A percentile compares a stretch with the other conserved stretches of the same genome.
These are phyloP conservation scores for Bombus consobrinus DNA, from an alignment of 1,140 invertebrate species.

Conservation along the genomic window DNA sequence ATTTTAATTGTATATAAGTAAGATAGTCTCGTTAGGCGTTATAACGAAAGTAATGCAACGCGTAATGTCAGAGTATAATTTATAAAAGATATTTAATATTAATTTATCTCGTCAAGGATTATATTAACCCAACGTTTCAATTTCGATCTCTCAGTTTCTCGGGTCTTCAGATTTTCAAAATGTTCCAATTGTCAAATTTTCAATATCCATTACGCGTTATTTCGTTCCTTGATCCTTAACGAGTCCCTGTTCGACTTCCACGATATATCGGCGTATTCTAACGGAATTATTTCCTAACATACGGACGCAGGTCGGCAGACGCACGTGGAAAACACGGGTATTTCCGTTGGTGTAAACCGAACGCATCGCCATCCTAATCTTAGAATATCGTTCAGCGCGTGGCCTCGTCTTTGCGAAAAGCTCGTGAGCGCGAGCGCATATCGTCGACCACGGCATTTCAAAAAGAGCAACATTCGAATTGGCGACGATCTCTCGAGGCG, in stretches of 20 bases:
- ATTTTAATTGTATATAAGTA: background rate
- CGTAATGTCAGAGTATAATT: too few relatives aligned
- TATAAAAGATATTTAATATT: too few relatives aligned
- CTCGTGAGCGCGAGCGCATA: too few relatives aligned
- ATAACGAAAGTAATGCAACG: too few relatives aligned
- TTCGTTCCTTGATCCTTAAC: background rate
- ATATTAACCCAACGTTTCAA: too few relatives aligned
- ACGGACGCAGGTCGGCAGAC: background rate
- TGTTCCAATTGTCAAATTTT: too few relatives aligned
- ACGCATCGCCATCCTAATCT: slow-evolving; percentile 27
- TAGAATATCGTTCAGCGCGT: slow-evolving; percentile 24
- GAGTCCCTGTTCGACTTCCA: background rate
- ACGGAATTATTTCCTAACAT: background rate
- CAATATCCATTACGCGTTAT: too few relatives aligned
- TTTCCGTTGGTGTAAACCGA: slow-evolving; percentile 6
- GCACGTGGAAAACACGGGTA: slow-evolving; percentile 7
- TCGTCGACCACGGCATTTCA: slow-evolving; percentile 28
- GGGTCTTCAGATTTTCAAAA: too few relatives aligned
- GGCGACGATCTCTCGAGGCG: background rate
- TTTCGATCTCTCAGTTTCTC: too few relatives aligned
- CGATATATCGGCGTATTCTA: background rate
- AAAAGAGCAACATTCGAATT: slow-evolving; percentile 42
- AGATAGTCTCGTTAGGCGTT: background rate
- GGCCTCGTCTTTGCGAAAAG: slow-evolving; percentile 1
- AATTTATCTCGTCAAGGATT: too few relatives aligned